These are phyloP conservation scores for Acrossocheilus wenchowensis DNA, from an alignment of 2,797 vertebrate genomes.

Conservation along the genomic window DNA sequence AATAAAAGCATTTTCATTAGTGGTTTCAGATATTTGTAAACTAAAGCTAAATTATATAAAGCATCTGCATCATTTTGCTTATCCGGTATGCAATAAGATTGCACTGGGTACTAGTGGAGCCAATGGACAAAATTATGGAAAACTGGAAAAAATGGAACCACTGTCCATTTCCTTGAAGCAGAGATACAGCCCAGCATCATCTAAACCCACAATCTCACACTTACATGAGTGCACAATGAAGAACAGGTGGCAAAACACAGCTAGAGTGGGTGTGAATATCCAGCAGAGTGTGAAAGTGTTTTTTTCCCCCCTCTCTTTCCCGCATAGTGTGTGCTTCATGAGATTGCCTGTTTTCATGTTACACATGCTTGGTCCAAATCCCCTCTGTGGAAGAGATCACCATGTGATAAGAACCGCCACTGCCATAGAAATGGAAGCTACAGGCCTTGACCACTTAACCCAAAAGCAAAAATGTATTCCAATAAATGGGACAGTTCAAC, in stretches of 20 bases:
- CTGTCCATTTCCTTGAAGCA: slow-evolving; percentile 52
- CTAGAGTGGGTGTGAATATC: slow-evolving; percentile 63
- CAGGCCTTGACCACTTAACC: slow-evolving; percentile 25
- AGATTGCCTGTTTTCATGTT: slow-evolving; percentile 54
- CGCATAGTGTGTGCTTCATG: slow-evolving; percentile 49
- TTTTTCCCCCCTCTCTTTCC: slow-evolving; percentile 34
- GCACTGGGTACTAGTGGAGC: not conserved
- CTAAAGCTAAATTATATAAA: not conserved
- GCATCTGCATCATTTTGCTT: not conserved
- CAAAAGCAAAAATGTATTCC: not conserved
- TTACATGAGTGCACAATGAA: slow-evolving; percentile 63
- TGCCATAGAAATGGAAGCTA: slow-evolving; percentile 24
- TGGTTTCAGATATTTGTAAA: not conserved
- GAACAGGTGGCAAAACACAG: slow-evolving; percentile 62
- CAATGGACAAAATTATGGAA: not conserved
- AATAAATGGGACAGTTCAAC: not conserved
- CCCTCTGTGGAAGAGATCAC: slow-evolving; percentile 45
- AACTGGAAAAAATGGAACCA: slow-evolving; percentile 7
- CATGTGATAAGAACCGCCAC: slow-evolving; percentile 29
- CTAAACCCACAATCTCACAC: slow-evolving; percentile 63
- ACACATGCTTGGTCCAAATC: slow-evolving; percentile 47
- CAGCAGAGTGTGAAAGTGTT: slow-evolving; percentile 62
- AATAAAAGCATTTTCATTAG: not conserved
- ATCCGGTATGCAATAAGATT: not conserved
- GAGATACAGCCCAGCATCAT: slow-evolving; percentile 52